Evolutionary conservation across 1,140 invertebrate species (phyloP).

Genomic region (Acyrthosiphon pisum): DNA sequence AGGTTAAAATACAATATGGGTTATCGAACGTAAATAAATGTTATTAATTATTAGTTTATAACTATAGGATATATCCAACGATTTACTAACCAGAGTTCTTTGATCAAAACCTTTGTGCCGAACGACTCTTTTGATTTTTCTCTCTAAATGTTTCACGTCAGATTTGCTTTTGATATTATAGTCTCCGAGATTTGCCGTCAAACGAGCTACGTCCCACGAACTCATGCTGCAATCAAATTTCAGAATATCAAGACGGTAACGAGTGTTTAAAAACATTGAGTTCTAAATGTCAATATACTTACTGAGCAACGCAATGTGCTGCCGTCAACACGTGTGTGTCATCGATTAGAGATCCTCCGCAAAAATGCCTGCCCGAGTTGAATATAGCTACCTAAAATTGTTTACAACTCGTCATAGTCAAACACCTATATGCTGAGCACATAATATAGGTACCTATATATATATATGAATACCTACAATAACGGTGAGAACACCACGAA

Average conservation of each 20-base stretch:
- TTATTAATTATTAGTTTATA: background rate
- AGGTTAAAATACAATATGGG: conserved; percentile 60
- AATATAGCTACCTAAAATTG: conserved; percentile 73
- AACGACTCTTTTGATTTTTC: conserved; percentile 80
- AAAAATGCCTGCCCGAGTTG: conserved; percentile 84
- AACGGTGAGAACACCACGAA: background rate
- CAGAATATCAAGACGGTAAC: too few relatives aligned
- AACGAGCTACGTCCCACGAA: conserved; percentile 81
- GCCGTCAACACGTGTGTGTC: conserved; percentile 83
- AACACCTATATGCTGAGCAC: background rate
- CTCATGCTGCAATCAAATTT: conserved; percentile 75
- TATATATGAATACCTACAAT: background rate
- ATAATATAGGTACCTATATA: background rate
- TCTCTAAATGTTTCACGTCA: conserved; percentile 77
- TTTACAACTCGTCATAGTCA: background rate
- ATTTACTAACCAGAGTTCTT: conserved; percentile 72
- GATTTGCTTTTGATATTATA: conserved; percentile 78
- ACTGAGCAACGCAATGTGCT: conserved; percentile 91
- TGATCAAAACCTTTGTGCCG: conserved; percentile 84
- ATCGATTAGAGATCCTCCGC: conserved; percentile 88
- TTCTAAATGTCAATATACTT: conserved; percentile 64
- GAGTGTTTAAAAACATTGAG: background rate
- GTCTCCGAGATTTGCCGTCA: conserved; percentile 82
- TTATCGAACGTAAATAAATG: background rate
- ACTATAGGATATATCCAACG: background rate